Evolutionary conservation across 2,888 invertebrate genomes (phyloP).

Genomic region (Lithophane ornitopus): DNA sequence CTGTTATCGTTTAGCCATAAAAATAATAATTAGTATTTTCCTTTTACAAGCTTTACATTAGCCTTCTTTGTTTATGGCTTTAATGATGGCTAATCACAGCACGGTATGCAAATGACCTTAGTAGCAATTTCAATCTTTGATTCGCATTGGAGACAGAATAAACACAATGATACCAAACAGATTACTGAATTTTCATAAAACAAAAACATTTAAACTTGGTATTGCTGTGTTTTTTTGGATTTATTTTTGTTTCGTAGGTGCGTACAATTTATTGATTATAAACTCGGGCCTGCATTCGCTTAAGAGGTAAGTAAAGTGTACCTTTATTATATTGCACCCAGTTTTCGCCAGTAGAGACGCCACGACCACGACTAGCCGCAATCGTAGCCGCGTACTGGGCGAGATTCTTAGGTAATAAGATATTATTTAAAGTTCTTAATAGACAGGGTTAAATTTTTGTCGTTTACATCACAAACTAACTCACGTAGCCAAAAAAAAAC

Average conservation of each 20-base stretch:
- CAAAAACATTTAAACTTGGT: not conserved
- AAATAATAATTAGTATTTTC: not conserved
- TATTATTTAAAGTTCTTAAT: too few relatives aligned
- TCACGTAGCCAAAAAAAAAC: too few relatives aligned
- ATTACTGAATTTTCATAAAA: not conserved
- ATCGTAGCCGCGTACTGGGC: not conserved
- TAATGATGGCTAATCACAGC: not conserved
- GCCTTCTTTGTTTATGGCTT: too few relatives aligned
- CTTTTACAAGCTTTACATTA: too few relatives aligned
- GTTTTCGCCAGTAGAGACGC: not conserved
- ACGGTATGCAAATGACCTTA: not conserved
- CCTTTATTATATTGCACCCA: not conserved
- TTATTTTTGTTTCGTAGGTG: constrained; percentile 1
- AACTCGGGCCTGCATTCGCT: not conserved
- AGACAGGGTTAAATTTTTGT: too few relatives aligned
- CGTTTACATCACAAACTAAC: too few relatives aligned
- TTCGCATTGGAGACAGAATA: not conserved
- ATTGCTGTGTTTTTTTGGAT: not conserved
- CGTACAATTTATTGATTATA: constrained; percentile 19
- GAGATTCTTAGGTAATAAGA: not conserved
- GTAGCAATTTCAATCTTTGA: not conserved
- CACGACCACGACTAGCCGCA: not conserved
- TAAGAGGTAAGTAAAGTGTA: not conserved
- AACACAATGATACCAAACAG: constrained; percentile 13
- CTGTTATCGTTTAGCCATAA: not conserved